Conservation (phyloP, 2,888 invertebrate species). For the Fissipunctia ypsillon region DNA sequence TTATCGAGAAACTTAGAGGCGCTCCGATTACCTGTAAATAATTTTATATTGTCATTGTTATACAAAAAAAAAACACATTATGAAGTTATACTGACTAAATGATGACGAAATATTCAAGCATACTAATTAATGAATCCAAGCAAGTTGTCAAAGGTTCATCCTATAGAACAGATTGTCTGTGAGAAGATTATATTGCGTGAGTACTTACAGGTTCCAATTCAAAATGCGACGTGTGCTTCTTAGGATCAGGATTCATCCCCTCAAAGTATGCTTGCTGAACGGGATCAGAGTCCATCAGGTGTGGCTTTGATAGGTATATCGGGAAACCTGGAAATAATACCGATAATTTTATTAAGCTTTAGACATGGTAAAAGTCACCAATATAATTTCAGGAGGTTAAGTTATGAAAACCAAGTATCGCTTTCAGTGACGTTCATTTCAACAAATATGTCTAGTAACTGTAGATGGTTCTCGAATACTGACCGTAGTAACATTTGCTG, state of each 20-base stretch:
- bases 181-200: background rate
- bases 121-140: background rate
- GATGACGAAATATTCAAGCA: background rate
- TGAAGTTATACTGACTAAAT: background rate
- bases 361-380: background rate
- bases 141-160: background rate
- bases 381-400: background rate
- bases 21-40: slow-evolving; percentile 91
- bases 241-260: slow-evolving; percentile 92
- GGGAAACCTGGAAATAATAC: slow-evolving; percentile 91
- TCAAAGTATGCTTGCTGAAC: slow-evolving; percentile 89
- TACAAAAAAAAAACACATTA: background rate
- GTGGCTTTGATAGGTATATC: slow-evolving; percentile 92
- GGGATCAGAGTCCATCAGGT: slow-evolving; percentile 92
- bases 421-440: too few species aligned
- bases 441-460: too few species aligned
- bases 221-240: slow-evolving; percentile 88
- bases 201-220: slow-evolving; percentile 93
- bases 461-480: slow-evolving; percentile 58
- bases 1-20: slow-evolving; percentile 91
- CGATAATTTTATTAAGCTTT: too few species aligned
- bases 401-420: too few species aligned
- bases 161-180: background rate
- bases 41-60: background rate
- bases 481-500: slow-evolving; percentile 94